Conservation (phyloP, 2,888 invertebrate species). For the Apamea anceps region DNA sequence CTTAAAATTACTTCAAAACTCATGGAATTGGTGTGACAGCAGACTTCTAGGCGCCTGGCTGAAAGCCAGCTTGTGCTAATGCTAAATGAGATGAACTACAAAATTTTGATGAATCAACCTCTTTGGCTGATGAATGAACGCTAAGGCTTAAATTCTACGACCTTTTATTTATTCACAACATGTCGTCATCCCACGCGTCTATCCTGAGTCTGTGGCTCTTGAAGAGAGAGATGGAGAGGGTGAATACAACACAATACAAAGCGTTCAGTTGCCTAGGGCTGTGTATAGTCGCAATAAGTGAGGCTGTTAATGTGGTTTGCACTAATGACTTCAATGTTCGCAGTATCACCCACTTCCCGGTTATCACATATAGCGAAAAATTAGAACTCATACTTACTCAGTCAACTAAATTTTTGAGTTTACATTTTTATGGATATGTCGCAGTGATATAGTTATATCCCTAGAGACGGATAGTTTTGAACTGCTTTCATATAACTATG, state of each 20-base stretch:
- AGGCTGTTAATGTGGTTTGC: neutral
- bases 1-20: constrained; percentile 11
- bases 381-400: neutral
- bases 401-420: neutral
- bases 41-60: constrained; percentile 24
- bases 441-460: too few relatives aligned
- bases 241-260: constrained; percentile 10
- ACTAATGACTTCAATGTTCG: neutral
- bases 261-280: constrained; percentile 3
- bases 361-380: neutral
- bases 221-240: constrained; percentile 23
- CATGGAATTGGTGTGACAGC: constrained; percentile 4
- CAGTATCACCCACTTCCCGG: neutral
- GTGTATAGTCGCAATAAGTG: neutral
- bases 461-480: too few relatives aligned
- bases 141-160: neutral
- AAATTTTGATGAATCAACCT: constrained; percentile 38
- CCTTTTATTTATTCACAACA: constrained; percentile 21
- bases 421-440: neutral
- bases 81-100: constrained; percentile 21
- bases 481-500: too few relatives aligned
- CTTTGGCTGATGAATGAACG: constrained; percentile 28
- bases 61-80: constrained; percentile 22
- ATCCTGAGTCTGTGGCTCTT: neutral
- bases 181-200: neutral